phyloP scores from a whole-genome alignment of 2,888 invertebrate genomes.

The Anthophora plumipes region DNA sequence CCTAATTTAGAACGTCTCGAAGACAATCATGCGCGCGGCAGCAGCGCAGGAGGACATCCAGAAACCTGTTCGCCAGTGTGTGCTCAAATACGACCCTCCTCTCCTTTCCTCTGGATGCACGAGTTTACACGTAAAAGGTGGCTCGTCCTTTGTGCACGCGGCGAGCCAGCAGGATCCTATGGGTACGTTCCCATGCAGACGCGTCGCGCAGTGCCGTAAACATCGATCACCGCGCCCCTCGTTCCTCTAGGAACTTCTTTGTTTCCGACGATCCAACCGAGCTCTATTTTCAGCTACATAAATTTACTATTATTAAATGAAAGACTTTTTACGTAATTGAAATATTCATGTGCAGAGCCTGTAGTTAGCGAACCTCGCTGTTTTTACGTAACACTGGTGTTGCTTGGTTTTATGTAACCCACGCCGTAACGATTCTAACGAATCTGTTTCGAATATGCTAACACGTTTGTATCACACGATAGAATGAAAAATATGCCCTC shows the following conservation, averaged over 20 bases:
- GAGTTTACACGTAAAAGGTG: constrained; percentile 45
- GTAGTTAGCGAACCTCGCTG: not conserved
- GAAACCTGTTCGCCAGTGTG: constrained; percentile 53
- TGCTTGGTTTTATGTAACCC: constrained; percentile 44
- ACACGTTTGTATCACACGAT: too few species aligned
- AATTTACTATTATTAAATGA: constrained; percentile 26
- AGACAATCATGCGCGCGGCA: constrained; percentile 14
- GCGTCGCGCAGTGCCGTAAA: constrained; percentile 51
- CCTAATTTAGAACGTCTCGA: constrained; percentile 36
- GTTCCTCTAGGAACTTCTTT: constrained; percentile 14
- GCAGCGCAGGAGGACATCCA: constrained; percentile 41
- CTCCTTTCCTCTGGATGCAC: not conserved
- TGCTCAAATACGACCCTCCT: constrained; percentile 48
- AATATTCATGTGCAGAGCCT: constrained; percentile 11
- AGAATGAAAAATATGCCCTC: too few species aligned
- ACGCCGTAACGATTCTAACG: constrained; percentile 21
- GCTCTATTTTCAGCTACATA: not conserved
- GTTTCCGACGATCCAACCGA: not conserved
- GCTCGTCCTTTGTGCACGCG: constrained; percentile 63
- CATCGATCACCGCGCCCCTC: constrained; percentile 7
- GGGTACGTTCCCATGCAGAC: constrained; percentile 65
- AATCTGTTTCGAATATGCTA: constrained; percentile 40
- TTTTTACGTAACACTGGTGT: constrained; percentile 48
- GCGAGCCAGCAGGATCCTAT: constrained; percentile 45
- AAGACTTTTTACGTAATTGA: constrained; percentile 37